phyloP scores from a whole-genome alignment of 2,113 vertebrate species.

The human region GRCh38 chr14:47679501-47680000 shows the following conservation, averaged over 20 bases:
- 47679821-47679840: background rate
- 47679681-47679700: background rate
- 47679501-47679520: constrained; percentile 24
- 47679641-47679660: background rate
- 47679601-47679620: background rate
- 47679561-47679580: background rate
- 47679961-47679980: background rate
- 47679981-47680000: background rate
- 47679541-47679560: background rate
- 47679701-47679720: background rate
- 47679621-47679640: background rate
- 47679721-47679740: background rate
- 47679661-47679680: background rate
- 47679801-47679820: constrained; percentile 17
- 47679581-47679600: background rate
- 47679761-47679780: background rate
- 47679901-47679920: constrained; percentile 48
- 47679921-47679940: constrained; percentile 10
- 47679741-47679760: background rate
- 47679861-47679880: constrained; percentile 32
- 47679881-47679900: constrained; percentile 32
- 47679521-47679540: constrained; percentile 64
- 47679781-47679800: background rate
- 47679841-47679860: constrained; percentile 44
- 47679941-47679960: constrained; percentile 5